phyloP scores from a whole-genome alignment of 2,888 invertebrate species.

The Drosophila suboccidentalis region DNA sequence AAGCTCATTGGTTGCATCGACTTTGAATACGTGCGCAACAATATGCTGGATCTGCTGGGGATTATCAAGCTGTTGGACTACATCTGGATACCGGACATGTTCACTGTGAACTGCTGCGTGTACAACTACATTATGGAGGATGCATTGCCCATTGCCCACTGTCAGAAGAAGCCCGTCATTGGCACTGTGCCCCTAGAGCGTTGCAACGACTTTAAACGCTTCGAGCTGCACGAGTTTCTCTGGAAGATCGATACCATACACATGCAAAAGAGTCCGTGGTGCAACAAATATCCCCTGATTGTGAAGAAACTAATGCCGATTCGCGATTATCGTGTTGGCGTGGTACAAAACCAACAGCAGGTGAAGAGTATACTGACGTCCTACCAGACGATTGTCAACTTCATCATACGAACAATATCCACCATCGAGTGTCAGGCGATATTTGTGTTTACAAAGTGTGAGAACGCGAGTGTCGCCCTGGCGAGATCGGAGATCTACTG shows the following conservation, averaged over 20 bases:
- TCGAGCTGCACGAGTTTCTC: conserved; percentile 81
- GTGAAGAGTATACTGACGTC: conserved; percentile 71
- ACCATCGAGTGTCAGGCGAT: conserved; percentile 83
- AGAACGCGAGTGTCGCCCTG: conserved; percentile 77
- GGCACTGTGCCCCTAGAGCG: conserved; percentile 82
- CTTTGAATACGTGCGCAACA: conserved; percentile 70
- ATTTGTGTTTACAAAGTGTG: conserved; percentile 75
- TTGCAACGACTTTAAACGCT: conserved; percentile 82
- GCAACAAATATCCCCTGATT: conserved; percentile 83
- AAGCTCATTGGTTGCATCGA: conserved; percentile 81
- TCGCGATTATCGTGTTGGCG: conserved; percentile 69
- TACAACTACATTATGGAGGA: conserved; percentile 74
- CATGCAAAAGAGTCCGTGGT: conserved; percentile 84
- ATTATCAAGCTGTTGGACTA: conserved; percentile 81
- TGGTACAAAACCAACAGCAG: conserved; percentile 63
- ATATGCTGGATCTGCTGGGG: conserved; percentile 80
- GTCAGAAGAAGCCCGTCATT: conserved; percentile 80
- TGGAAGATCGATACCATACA: conserved; percentile 82
- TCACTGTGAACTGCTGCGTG: conserved; percentile 55
- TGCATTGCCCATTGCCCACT: conserved; percentile 74
- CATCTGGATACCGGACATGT: conserved; percentile 83
- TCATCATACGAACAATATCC: conserved; percentile 82
- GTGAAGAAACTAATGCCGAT: conserved; percentile 83
- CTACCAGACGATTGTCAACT: conserved; percentile 80
- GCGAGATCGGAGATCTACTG: conserved; percentile 83